Conservation (phyloP, 2,888 invertebrate species). For the Hydropsyche betteni region DNA sequence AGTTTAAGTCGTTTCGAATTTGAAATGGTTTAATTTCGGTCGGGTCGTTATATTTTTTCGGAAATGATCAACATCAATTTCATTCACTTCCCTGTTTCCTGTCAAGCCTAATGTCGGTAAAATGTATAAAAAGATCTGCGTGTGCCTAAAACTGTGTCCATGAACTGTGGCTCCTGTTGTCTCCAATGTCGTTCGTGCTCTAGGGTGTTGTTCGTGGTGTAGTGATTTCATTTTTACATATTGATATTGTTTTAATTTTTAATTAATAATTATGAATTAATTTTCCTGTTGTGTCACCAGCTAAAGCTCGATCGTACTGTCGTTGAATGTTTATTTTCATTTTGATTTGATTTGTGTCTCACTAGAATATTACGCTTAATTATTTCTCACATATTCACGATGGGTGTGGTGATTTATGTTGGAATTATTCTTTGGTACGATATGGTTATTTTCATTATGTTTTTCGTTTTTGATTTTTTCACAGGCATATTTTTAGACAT, state of each 20-base stretch:
- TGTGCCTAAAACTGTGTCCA: conserved; percentile 46
- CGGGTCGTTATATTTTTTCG: too few relatives aligned
- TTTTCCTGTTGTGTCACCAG: conserved; percentile 52
- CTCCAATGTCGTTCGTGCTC: conserved; percentile 65
- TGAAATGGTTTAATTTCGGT: too few relatives aligned
- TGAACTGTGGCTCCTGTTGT: conserved; percentile 46
- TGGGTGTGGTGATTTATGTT: conserved; percentile 47
- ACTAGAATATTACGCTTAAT: conserved; percentile 51
- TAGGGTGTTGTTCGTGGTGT: conserved; percentile 59
- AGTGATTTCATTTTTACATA: conserved; percentile 49
- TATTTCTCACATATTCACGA: conserved; percentile 46
- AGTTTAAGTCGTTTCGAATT: too few relatives aligned
- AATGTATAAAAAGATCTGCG: neutral
- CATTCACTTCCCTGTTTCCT: neutral
- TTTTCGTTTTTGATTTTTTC: conserved; percentile 38
- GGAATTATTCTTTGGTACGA: conserved; percentile 27
- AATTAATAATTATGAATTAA: conserved; percentile 45
- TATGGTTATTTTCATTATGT: conserved; percentile 39
- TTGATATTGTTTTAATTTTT: conserved; percentile 50
- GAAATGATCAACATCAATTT: too few relatives aligned
- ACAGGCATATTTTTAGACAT: conserved; percentile 47
- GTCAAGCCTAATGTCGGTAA: neutral
- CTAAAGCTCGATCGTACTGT: conserved; percentile 52
- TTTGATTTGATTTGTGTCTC: conserved; percentile 45
- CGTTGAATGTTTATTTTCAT: conserved; percentile 46